Evolutionary conservation across 1,140 invertebrate genomes (phyloP).

Genomic region (Drosophila baimaii): DNA sequence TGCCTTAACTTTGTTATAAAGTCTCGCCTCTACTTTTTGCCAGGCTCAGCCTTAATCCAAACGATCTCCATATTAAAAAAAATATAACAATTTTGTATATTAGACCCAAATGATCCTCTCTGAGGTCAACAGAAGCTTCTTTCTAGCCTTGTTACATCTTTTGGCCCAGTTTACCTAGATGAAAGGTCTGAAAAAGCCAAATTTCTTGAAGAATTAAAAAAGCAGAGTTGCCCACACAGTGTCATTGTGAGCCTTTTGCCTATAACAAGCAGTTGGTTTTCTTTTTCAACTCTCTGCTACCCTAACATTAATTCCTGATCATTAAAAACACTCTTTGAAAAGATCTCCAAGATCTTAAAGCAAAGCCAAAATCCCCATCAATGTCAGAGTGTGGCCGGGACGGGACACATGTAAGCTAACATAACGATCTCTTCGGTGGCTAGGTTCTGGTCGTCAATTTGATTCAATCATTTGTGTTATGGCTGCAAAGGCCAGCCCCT

Average conservation of each 20-base stretch:
- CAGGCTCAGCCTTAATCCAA: too few relatives aligned
- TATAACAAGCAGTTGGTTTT: not conserved
- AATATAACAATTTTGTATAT: too few relatives aligned
- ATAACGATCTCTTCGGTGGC: slow-evolving; percentile 38
- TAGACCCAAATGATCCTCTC: too few relatives aligned
- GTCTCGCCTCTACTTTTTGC: too few relatives aligned
- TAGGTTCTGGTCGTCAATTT: slow-evolving; percentile 57
- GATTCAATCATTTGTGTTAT: slow-evolving; percentile 72
- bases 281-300: not conserved
- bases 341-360: not conserved
- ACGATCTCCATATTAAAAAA: too few relatives aligned
- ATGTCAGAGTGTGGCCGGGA: slow-evolving; percentile 3
- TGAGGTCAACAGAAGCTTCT: too few relatives aligned
- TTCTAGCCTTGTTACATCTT: too few relatives aligned
- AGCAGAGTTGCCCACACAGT: not conserved
- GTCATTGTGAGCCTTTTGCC: too few relatives aligned
- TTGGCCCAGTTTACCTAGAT: too few relatives aligned
- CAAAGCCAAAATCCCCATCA: slow-evolving; percentile 10
- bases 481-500: slow-evolving; percentile 39
- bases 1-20: too few relatives aligned
- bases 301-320: too few relatives aligned
- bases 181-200: too few relatives aligned
- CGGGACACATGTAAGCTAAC: slow-evolving; percentile 37
- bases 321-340: not conserved
- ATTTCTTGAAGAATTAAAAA: not conserved